A percentile compares a stretch with the other conserved stretches of the same genome.
These are phyloP conservation scores for Sipha maydis DNA, from an alignment of 2,888 invertebrate species.

Conservation along the genomic window DNA sequence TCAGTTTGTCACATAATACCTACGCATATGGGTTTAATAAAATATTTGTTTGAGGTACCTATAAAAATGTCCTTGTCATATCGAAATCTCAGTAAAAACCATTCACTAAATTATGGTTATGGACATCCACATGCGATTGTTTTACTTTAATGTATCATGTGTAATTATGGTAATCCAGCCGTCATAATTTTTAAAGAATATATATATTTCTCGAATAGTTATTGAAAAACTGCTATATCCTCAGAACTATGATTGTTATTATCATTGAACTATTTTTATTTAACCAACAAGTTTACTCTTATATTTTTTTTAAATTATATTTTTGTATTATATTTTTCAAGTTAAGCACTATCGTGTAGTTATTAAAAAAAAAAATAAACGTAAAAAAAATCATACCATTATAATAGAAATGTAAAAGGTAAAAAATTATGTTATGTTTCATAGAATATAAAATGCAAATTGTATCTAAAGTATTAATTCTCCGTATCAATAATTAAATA, in stretches of 20 bases:
- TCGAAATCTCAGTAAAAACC: constrained; percentile 19
- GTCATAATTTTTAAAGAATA: neutral
- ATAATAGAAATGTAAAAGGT: no score
- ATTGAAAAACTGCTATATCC: neutral
- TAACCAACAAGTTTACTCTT: neutral
- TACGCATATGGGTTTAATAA: constrained; percentile 43
- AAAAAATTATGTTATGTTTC: no score
- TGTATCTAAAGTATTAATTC: no score
- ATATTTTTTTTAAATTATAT: no score
- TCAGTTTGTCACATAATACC: constrained; percentile 36
- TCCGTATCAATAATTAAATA: no score
- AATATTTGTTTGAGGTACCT: constrained; percentile 30
- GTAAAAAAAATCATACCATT: neutral
- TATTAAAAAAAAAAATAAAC: no score
- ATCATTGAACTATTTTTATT: neutral
- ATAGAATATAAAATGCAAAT: no score
- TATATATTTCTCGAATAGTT: neutral
- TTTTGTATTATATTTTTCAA: neutral
- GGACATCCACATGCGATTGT: constrained; percentile 1
- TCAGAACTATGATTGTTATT: neutral
- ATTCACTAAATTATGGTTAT: constrained; percentile 13
- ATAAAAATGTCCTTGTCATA: neutral
- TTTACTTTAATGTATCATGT: neutral
- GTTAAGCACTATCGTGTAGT: neutral
- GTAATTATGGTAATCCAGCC: neutral